Evolutionary conservation across 2,113 vertebrate genomes (phyloP).

Genomic region (Toxotes jaculatrix): DNA sequence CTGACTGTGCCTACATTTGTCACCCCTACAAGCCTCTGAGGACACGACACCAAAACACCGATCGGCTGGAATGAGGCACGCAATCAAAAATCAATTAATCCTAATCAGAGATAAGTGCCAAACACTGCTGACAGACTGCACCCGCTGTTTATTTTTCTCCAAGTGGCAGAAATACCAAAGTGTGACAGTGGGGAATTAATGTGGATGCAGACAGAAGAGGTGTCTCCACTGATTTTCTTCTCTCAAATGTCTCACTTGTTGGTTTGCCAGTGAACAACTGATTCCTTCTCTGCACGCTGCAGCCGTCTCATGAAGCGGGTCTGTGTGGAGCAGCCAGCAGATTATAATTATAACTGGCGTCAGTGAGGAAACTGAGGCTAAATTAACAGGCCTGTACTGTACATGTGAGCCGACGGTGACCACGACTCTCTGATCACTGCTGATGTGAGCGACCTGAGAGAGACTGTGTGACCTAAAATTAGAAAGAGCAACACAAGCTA

Average conservation of each 20-base stretch:
- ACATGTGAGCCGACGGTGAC: not conserved
- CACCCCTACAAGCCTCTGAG: constrained; percentile 47
- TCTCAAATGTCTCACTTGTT: constrained; percentile 8
- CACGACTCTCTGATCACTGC: not conserved
- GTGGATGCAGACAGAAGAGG: constrained; percentile 19
- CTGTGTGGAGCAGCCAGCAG: not conserved
- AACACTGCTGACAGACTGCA: constrained; percentile 41
- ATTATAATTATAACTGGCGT: constrained; percentile 9
- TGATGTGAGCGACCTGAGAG: not conserved
- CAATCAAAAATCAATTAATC: constrained; percentile 83
- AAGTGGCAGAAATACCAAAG: constrained; percentile 25
- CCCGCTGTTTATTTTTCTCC: constrained; percentile 60
- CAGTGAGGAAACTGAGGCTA: not conserved
- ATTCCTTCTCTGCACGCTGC: not conserved
- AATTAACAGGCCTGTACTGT: not conserved
- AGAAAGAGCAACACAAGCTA: not conserved
- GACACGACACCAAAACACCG: constrained; percentile 65
- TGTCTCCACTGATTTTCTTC: not conserved
- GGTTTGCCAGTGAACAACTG: constrained; percentile 2
- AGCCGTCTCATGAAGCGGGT: not conserved
- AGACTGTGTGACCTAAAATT: not conserved
- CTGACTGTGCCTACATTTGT: constrained; percentile 39
- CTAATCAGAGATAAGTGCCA: constrained; percentile 76
- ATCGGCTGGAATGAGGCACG: constrained; percentile 52
- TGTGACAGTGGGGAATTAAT: constrained; percentile 5